Conservation (phyloP, 2,113 vertebrate species). For the Empidonax traillii region DNA sequence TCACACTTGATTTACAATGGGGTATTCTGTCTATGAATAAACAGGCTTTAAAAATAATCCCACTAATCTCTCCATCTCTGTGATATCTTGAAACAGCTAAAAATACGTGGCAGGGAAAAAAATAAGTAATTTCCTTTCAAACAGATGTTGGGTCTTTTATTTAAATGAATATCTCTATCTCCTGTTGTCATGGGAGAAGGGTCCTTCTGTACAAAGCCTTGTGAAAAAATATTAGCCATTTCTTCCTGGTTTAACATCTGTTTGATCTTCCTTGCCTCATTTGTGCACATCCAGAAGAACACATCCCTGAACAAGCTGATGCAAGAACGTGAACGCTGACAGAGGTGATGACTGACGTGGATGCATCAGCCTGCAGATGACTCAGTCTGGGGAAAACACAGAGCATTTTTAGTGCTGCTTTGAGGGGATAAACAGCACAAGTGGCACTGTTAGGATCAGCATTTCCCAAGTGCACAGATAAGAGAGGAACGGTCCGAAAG, state of each 20-base stretch:
- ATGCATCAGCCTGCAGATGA: background rate
- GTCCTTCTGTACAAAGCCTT: background rate
- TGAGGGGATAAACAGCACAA: background rate
- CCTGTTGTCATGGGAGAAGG: background rate
- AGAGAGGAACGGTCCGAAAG: background rate
- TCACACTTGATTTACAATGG: background rate
- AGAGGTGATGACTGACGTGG: accelerated
- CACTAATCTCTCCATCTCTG: background rate
- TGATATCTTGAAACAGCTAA: background rate
- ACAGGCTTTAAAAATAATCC: background rate
- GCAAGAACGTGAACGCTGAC: background rate
- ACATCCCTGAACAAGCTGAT: background rate
- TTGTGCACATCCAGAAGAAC: background rate
- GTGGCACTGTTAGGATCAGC: background rate
- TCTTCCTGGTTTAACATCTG: background rate
- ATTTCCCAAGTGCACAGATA: background rate
- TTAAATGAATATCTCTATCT: background rate
- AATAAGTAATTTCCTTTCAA: background rate
- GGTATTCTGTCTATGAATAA: background rate
- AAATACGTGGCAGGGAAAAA: background rate
- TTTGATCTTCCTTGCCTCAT: background rate
- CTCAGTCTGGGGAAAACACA: background rate
- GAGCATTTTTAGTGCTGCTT: background rate
- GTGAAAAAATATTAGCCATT: background rate
- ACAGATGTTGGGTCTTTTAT: background rate